A percentile compares a stretch with the other conserved stretches of the same genome.
These are phyloP conservation scores for Spilogale gracilis DNA, from an alignment of 2,113 vertebrate species.

Conservation along the genomic window DNA sequence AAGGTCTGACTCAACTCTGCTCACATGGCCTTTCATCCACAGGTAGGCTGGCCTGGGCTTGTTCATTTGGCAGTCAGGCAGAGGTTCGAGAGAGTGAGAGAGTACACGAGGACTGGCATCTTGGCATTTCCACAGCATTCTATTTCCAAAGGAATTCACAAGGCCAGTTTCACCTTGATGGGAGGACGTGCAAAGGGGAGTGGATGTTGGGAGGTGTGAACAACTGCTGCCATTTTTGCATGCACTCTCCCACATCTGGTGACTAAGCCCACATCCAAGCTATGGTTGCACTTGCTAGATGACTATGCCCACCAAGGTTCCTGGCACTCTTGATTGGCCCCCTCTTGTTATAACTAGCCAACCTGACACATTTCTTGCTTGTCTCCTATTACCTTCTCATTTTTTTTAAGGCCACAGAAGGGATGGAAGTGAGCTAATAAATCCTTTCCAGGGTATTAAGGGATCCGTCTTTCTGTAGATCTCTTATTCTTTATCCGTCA, in stretches of 20 bases:
- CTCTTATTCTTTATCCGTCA: not conserved
- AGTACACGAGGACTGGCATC: not conserved
- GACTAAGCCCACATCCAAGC: not conserved
- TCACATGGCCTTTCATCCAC: not conserved
- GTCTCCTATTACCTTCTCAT: not conserved
- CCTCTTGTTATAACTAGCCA: not conserved
- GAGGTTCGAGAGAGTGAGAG: not conserved
- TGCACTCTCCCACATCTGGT: not conserved
- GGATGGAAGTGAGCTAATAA: not conserved
- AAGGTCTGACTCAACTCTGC: not conserved
- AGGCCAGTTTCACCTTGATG: not conserved
- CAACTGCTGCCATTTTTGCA: not conserved
- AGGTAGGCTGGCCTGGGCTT: not conserved
- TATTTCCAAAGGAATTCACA: not conserved
- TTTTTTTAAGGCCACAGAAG: not conserved
- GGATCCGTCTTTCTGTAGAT: not conserved
- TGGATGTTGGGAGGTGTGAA: not conserved
- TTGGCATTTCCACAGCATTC: not conserved
- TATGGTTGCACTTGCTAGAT: accelerated
- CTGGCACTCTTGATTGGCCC: not conserved
- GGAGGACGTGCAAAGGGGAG: not conserved
- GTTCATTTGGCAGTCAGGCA: not conserved
- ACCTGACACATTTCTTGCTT: not conserved
- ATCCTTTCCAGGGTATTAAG: not conserved
- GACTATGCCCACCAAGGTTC: not conserved